Evolutionary conservation across 2,888 invertebrate species (phyloP), one percentile per base, ranked within the genome.

Genomic region (Hirtodrosophila cameraria): DNA sequence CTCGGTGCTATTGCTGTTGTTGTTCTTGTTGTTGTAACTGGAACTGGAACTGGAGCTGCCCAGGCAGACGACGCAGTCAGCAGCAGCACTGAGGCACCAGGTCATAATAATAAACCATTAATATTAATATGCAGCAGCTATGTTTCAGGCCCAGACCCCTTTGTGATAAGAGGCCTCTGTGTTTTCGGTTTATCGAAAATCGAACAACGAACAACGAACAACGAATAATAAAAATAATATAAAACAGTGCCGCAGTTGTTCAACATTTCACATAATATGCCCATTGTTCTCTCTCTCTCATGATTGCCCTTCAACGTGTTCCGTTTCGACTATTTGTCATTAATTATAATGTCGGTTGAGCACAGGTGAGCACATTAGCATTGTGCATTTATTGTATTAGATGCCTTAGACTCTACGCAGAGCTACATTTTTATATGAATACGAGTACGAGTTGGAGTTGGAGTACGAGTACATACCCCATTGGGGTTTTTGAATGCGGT

Each of bases 51-150:
- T 39, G 30, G 20, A 57, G 42, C 48, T 25, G 27, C 23, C 23
- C 23, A 20, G 18, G 18, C 18, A n/a, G n/a, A n/a, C n/a, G n/a
- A n/a, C n/a, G n/a, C n/a, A n/a, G n/a, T n/a, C n/a, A 18, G 38
- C 49, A 13, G 45, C 36, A 35, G 33, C 66, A 63, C 71, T 67
- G 68, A 61, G 80, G 80, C 76, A 83, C 62, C 78, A 42, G 80
- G 80, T 86, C 80, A 79, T 73, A 75, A 86, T 82, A 85, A 82
- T 79, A 86, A 80, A 85, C 80, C 86, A 86, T 80, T 80, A 80
- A 80, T 83, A 80, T 80, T 86, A 75, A 74, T 70, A 69, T 65
- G 67, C 63, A 58, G 39, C 67, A 57, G 36, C 73, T 54, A 52
- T 43, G 23, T 61, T 57, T 65, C 50, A 50, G 8, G 50, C 49